Evolutionary conservation across 1,140 invertebrate species (phyloP).

Genomic region (Danaus plexippus): DNA sequence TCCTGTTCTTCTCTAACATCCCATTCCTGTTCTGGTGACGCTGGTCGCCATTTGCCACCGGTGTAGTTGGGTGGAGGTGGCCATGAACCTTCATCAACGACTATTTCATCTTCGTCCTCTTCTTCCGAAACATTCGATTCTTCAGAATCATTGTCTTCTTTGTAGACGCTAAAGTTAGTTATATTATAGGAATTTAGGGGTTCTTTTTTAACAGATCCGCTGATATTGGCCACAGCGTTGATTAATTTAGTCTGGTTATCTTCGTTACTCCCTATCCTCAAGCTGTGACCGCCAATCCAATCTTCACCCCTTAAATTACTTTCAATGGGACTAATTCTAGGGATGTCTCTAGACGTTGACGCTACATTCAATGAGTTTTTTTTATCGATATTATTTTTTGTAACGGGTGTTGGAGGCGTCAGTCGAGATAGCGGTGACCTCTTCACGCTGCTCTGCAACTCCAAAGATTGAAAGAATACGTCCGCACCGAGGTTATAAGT

Average conservation of each 20-base stretch:
- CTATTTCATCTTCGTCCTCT: constrained; percentile 74
- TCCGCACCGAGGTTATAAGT: constrained; percentile 79
- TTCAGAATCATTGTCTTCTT: constrained; percentile 72
- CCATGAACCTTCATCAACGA: constrained; percentile 76
- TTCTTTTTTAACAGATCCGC: constrained; percentile 70
- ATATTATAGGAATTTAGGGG: constrained; percentile 55
- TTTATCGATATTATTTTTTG: constrained; percentile 60
- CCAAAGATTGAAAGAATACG: constrained; percentile 88
- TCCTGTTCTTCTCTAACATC: constrained; percentile 41
- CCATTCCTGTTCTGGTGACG: constrained; percentile 59
- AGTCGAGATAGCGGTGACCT: constrained; percentile 60
- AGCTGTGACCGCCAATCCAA: constrained; percentile 74
- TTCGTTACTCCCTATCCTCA: constrained; percentile 67
- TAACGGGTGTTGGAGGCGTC: constrained; percentile 50
- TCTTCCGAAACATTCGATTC: constrained; percentile 72
- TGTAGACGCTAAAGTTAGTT: constrained; percentile 62
- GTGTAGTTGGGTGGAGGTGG: constrained; percentile 79
- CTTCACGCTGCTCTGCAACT: constrained; percentile 84
- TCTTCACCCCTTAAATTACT: constrained; percentile 67
- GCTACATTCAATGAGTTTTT: constrained; percentile 39
- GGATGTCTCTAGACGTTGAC: constrained; percentile 46
- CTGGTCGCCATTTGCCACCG: constrained; percentile 80
- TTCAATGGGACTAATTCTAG: constrained; percentile 59
- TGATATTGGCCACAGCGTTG: constrained; percentile 75
- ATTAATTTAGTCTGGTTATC: constrained; percentile 75